Evolutionary conservation across 2,888 invertebrate species (phyloP), one percentile per base, ranked within the genome.

Genomic region (Catotricha subobsoleta): DNA sequence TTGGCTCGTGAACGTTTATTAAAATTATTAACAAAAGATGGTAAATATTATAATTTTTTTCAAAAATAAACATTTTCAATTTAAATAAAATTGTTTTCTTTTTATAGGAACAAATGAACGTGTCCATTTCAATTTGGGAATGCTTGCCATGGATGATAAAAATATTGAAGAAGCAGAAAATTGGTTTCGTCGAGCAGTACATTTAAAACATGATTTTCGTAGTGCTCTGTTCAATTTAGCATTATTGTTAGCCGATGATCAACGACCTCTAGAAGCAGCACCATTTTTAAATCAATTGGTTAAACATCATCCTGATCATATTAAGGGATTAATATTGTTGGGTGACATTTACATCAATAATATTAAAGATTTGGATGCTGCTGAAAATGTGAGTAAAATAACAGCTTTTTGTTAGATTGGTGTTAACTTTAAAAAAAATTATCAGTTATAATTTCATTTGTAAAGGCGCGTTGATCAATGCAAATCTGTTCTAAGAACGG

Each of bases 281-380:
- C 90, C 91, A 0, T 90, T 86, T 59, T 66, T 95, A 13, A 86
- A 87, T 57, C 90, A 90, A 55, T 70, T 95, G 12, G 83, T 94
- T 44, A 72, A 83, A 49, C 78, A 84, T 55, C 86, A 94, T 65
- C 87, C 92, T 0, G 84, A 90, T 58, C 94, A 95, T 58, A 79
- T 87, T 10, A 95, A 95, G 65, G 94, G 92, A 28, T 67, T 92
- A 46, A 91, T 95, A 50, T 68, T 95, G 25, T 67, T 94, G 12
- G 94, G 94, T 10, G 94, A 95, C 59, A 90, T 95, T 55, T 92
- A 92, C 62, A 90, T 95, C 47, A 95, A 94, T 62, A 82, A 84
- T 49, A 81, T 92, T 53, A 91, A 91, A 57, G 90, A 95, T 60
- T 63, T 92, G 54, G 86, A 90, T 58, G 86, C 88, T 2, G 95